A percentile compares a stretch with the other conserved stretches of the same genome.
phyloP scores from a whole-genome alignment of 2,888 invertebrate genomes.

The Drosophila prolongata region DNA sequence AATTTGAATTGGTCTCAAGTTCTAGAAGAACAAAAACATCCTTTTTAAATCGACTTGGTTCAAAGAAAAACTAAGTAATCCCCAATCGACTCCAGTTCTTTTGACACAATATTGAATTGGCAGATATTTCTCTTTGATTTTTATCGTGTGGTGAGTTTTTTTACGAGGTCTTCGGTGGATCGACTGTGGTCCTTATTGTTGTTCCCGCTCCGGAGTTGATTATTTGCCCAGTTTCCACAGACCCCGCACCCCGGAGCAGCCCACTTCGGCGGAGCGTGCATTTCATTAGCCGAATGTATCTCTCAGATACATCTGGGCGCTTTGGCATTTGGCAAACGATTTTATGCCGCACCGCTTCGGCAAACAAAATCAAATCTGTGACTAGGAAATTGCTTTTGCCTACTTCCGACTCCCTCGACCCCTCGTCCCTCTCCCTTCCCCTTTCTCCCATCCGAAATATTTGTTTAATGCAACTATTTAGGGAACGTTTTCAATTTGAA shows the following conservation, averaged over 20 bases:
- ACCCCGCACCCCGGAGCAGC: neutral
- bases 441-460: constrained; percentile 24
- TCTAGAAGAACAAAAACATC: too few relatives aligned
- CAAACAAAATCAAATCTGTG: constrained; percentile 58
- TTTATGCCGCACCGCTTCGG: constrained; percentile 40
- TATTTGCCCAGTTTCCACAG: constrained; percentile 48
- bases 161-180: constrained; percentile 48
- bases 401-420: constrained; percentile 33
- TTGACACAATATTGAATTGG: constrained; percentile 35
- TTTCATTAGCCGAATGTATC: constrained; percentile 65
- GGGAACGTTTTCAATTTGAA: constrained; percentile 36
- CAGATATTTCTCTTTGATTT: constrained; percentile 50
- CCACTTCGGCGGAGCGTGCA: constrained; percentile 40
- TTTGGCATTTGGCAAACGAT: constrained; percentile 38
- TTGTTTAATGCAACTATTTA: constrained; percentile 52
- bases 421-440: constrained; percentile 11
- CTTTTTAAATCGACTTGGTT: too few relatives aligned
- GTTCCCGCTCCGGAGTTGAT: constrained; percentile 35
- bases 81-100: neutral
- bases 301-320: constrained; percentile 42
- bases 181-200: constrained; percentile 30
- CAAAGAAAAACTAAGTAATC: neutral
- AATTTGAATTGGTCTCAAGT: too few relatives aligned
- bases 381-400: constrained; percentile 62
- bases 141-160: constrained; percentile 53